Conservation (phyloP, 2,113 vertebrate species). For the Corythornis cristatus region DNA sequence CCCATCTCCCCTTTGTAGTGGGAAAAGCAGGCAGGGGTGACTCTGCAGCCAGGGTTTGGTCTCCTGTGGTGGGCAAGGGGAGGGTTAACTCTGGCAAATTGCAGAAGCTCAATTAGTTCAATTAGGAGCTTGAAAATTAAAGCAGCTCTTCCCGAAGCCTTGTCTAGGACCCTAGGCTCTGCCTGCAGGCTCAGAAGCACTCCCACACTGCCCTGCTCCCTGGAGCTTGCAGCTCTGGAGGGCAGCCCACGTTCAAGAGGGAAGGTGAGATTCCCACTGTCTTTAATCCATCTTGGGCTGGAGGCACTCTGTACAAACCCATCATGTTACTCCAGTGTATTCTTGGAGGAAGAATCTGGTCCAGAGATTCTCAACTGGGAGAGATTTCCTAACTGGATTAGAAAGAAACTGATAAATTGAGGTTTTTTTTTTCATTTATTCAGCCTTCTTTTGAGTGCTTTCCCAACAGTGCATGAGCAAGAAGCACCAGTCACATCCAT, state of each 20-base stretch:
- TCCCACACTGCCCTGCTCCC: not conserved
- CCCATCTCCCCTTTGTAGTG: constrained; percentile 43
- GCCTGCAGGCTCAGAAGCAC: constrained; percentile 11
- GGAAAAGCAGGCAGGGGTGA: fast-evolving
- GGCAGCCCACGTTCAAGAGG: not conserved
- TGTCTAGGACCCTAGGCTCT: not conserved
- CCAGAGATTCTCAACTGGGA: not conserved
- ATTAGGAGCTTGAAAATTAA: constrained; percentile 49
- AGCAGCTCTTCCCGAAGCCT: not conserved
- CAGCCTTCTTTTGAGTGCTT: not conserved
- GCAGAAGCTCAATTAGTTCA: constrained; percentile 60
- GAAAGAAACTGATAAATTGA: not conserved
- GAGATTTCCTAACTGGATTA: not conserved
- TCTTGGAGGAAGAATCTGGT: not conserved
- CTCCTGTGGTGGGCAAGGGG: not conserved
- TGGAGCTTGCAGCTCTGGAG: constrained; percentile 37
- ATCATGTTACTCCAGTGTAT: fast-evolving
- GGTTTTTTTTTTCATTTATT: not conserved
- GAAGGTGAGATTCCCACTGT: not conserved
- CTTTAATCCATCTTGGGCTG: not conserved
- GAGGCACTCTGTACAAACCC: not conserved
- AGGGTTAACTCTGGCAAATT: constrained; percentile 50
- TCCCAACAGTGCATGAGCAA: not conserved
- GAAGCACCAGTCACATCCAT: constrained; percentile 9
- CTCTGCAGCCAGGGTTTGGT: not conserved